A percentile compares a stretch with the other conserved stretches of the same genome.
Conservation (phyloP, 2,888 invertebrate genomes). For the Gari tellinella region DNA sequence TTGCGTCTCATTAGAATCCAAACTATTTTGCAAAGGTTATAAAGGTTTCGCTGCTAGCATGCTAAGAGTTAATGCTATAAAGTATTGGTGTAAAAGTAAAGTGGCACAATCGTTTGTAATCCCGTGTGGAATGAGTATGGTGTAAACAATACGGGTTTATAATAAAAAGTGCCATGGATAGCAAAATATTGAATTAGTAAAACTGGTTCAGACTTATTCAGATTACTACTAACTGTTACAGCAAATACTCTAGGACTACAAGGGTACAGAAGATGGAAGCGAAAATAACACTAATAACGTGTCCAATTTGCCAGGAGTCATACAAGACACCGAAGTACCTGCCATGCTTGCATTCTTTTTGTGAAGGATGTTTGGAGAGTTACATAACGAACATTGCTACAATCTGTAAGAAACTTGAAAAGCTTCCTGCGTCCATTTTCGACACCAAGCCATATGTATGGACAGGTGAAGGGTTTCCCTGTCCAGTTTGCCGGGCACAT, state of each 20-base stretch:
- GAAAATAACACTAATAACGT: constrained; percentile 46
- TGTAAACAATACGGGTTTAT: neutral
- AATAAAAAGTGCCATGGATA: no score
- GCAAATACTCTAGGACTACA: neutral
- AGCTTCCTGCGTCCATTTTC: constrained; percentile 58
- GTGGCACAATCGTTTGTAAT: no score
- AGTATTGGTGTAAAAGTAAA: neutral
- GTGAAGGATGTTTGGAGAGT: constrained; percentile 51
- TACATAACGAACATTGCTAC: constrained; percentile 51
- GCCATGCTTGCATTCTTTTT: constrained; percentile 58
- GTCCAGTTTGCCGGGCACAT: constrained; percentile 55
- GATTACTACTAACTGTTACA: no score
- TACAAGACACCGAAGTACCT: constrained; percentile 59
- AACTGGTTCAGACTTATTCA: no score
- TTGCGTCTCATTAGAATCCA: neutral
- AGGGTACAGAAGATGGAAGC: constrained; percentile 6
- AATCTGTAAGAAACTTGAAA: constrained; percentile 44
- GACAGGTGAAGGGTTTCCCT: constrained; percentile 61
- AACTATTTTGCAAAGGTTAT: neutral
- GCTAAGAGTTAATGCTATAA: neutral
- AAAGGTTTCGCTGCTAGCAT: neutral
- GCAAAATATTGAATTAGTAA: no score
- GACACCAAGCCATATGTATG: constrained; percentile 57
- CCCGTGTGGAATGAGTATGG: no score
- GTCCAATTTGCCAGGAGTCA: constrained; percentile 50